A percentile compares a stretch with the other conserved stretches of the same genome.
These are phyloP conservation scores for Picus viridis DNA, from an alignment of 2,797 vertebrate species.

Conservation along the genomic window DNA sequence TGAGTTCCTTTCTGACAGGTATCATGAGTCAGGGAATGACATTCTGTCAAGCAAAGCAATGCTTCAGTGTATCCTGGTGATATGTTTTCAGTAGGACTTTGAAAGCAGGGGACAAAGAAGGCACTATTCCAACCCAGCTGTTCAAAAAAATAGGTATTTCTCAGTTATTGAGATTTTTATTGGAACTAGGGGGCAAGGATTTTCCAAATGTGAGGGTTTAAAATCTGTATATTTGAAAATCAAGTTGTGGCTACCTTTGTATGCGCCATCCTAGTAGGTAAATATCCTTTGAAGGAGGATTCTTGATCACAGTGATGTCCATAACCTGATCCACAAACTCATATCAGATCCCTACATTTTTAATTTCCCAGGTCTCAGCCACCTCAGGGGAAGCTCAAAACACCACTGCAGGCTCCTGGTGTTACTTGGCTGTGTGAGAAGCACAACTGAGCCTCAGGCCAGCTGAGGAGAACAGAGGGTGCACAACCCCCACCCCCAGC, in stretches of 20 bases:
- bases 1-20: background rate
- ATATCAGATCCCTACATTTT: background rate
- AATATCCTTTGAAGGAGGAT: background rate
- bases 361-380: background rate
- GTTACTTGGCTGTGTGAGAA: background rate
- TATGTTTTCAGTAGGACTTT: constrained; percentile 3
- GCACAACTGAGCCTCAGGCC: background rate
- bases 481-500: background rate
- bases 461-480: background rate
- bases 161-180: constrained; percentile 47
- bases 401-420: background rate
- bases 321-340: background rate
- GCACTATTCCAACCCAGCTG: constrained; percentile 44
- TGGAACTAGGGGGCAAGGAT: background rate
- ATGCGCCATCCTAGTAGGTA: background rate
- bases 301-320: background rate
- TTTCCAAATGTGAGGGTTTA: background rate
- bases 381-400: background rate
- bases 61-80: background rate
- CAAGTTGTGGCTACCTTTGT: background rate
- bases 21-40: background rate
- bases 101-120: constrained; percentile 25
- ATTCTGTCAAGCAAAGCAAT: background rate
- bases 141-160: constrained; percentile 49
- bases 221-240: background rate